Conservation (phyloP, 2,113 vertebrate genomes). For the Sylvilagus bachmani region DNA sequence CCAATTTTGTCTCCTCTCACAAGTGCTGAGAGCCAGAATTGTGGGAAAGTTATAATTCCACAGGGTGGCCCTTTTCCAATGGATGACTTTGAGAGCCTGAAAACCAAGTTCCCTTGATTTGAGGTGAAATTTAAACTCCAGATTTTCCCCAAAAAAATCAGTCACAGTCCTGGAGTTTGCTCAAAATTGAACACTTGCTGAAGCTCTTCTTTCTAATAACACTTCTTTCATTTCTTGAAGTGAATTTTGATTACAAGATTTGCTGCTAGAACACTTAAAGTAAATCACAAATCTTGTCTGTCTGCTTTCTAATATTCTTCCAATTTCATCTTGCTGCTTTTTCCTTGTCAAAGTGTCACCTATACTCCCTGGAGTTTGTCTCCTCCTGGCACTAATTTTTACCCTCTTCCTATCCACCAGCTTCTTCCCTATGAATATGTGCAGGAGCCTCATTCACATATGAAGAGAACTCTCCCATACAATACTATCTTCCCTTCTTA, state of each 20-base stretch:
- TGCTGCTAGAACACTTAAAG: background rate
- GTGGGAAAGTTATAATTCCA: background rate
- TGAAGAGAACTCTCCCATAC: background rate
- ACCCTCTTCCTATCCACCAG: background rate
- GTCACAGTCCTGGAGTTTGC: background rate
- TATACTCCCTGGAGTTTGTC: background rate
- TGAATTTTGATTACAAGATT: background rate
- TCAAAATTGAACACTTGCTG: background rate
- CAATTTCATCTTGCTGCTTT: background rate
- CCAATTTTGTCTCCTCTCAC: background rate
- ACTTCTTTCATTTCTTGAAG: background rate
- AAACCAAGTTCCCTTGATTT: background rate
- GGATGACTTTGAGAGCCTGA: background rate
- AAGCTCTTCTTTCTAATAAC: background rate
- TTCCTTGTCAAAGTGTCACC: background rate
- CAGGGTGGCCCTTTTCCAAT: background rate
- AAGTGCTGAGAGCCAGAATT: background rate
- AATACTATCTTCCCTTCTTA: background rate
- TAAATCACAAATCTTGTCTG: background rate
- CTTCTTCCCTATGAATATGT: background rate
- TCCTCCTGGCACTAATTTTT: background rate
- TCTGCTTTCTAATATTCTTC: background rate
- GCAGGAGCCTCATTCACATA: background rate
- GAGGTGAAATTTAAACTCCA: background rate
- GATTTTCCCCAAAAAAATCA: background rate